A percentile compares a stretch with the other conserved stretches of the same genome.
These are phyloP conservation scores for Petroica traversi DNA, from an alignment of 2,113 vertebrate species.

Conservation along the genomic window DNA sequence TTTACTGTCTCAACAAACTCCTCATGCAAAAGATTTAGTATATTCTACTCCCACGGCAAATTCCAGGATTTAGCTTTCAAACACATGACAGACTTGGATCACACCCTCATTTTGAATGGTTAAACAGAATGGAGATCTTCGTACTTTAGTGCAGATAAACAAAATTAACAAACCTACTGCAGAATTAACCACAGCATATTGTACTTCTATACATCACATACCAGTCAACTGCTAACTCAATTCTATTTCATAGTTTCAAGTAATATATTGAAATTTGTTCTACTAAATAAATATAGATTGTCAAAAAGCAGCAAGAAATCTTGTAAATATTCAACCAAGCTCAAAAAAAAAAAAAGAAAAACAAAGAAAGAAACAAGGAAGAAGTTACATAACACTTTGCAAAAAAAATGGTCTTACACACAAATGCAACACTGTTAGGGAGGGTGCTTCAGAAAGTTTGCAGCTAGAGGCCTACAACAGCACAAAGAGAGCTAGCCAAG, in stretches of 20 bases:
- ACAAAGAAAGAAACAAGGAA: neutral
- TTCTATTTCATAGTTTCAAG: conserved; percentile 77
- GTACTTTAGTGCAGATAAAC: conserved; percentile 74
- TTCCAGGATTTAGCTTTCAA: conserved; percentile 72
- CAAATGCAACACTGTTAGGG: conserved; percentile 70
- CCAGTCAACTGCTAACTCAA: conserved; percentile 70
- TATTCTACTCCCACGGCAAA: conserved; percentile 70
- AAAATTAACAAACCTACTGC: conserved; percentile 70
- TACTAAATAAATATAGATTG: conserved; percentile 89
- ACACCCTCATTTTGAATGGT: conserved; percentile 64
- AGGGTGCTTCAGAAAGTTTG: conserved; percentile 80
- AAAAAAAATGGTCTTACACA: conserved; percentile 24
- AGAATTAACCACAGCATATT: conserved; percentile 73
- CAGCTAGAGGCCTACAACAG: conserved; percentile 76
- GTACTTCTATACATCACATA: conserved; percentile 68
- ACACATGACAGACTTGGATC: conserved; percentile 54
- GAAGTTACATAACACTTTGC: conserved; percentile 66
- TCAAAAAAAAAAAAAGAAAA: conserved; percentile 50
- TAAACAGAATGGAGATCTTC: conserved; percentile 68
- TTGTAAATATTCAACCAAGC: conserved; percentile 71
- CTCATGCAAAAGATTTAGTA: conserved; percentile 73
- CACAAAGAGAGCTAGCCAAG: conserved; percentile 70
- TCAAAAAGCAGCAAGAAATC: conserved; percentile 88
- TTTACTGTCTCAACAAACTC: conserved; percentile 73
- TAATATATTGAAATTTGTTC: conserved; percentile 72